Base-by-base conservation (phyloP, 2,797 vertebrate genomes). In the Percopsis omiscomaycus region DNA sequence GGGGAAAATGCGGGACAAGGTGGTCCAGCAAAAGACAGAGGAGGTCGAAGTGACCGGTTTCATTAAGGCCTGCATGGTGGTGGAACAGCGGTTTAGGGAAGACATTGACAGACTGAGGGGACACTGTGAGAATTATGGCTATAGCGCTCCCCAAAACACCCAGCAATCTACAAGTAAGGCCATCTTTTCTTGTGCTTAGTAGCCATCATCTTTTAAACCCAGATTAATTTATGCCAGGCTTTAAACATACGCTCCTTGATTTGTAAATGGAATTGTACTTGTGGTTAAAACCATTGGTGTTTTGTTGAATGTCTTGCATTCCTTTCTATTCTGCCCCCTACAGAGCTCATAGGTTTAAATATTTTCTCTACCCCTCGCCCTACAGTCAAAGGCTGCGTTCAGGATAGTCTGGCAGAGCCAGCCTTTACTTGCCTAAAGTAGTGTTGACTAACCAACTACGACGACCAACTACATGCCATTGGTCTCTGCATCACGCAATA, bases 41-140 rank as follows among this genome's bases (percentile, higher is more conserved):
- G 90, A 74, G 64, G 76, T 83, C 51, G 87, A 91, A 37, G 79
- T 87, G 56, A 57, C 55, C 68, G 70, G 73, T 48, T 96, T 96
- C 74, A 85, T 98, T 59, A 91, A 92, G 55, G 85, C 91, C 52
- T 89, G 87, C 73, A 89, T 90, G 87, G 79, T 93, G 69, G 44
- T 95, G 81, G 91, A 94, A 78, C 85, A 89, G 83, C 93, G 84
- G 80, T 90, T 92, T 61, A 75, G 84, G 61, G 15, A 84, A 32
- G 93, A 96, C 79, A 86, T 96, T 52, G 88, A 80, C 57, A 81
- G 82, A 60, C 79, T 98, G 72, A 92, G 55, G 82, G 91, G 79
- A 37, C 84, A 93, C 60, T 94, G 93, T 80, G 91, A 93, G 78
- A 94, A 94, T 50, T 96, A 96, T 6, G 93, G 94, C 32, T 97